Conservation (phyloP, 2,888 invertebrate genomes). For the Metallyticus violacea region DNA sequence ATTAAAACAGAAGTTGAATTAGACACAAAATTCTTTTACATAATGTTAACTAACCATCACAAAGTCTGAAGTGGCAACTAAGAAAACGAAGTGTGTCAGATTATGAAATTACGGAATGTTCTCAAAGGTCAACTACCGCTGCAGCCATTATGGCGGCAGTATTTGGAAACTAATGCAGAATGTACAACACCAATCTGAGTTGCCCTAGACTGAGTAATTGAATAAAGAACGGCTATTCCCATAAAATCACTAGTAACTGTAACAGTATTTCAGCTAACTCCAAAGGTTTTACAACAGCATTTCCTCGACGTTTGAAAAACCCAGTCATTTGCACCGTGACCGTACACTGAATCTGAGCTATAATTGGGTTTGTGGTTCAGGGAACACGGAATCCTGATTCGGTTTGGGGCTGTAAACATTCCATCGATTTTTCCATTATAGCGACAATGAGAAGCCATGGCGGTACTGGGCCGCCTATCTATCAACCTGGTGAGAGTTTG, state of each 20-base stretch:
- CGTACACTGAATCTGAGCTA: background rate
- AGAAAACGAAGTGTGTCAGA: too few relatives aligned
- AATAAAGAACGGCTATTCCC: background rate
- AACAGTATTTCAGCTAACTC: background rate
- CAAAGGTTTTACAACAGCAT: background rate
- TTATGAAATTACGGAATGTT: too few relatives aligned
- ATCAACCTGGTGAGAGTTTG: background rate
- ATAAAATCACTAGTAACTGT: background rate
- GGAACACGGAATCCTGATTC: background rate
- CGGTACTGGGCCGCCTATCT: background rate
- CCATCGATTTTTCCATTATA: background rate
- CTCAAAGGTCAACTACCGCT: too few relatives aligned
- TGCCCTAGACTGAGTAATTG: too few relatives aligned
- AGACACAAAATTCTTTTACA: too few relatives aligned
- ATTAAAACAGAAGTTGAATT: too few relatives aligned
- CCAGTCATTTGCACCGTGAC: background rate
- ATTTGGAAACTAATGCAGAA: too few relatives aligned
- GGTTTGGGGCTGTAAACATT: background rate
- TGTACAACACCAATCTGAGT: too few relatives aligned
- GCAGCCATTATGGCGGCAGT: too few relatives aligned
- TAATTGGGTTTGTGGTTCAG: background rate
- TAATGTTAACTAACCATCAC: too few relatives aligned
- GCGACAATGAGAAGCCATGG: background rate
- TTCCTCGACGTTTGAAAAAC: background rate
- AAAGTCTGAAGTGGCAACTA: too few relatives aligned